Base-by-base conservation (phyloP, 2,888 invertebrate species). In the Linnaemya vulpina region DNA sequence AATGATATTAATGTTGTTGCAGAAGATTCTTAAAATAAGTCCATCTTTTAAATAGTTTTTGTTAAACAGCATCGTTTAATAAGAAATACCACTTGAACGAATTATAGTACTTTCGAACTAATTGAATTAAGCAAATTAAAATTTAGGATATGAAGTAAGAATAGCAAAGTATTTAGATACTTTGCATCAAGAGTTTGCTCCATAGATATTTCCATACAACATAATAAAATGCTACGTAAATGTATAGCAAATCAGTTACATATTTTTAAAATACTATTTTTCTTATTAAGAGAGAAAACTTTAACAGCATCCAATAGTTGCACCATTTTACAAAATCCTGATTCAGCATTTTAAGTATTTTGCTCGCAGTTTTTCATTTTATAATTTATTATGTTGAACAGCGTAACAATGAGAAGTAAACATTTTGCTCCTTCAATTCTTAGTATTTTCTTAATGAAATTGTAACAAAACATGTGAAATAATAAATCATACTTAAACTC, bases 1-100 rank as follows among this genome's bases (percentile, higher is more conserved):
- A 87, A 87, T 88, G 87, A 84, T 82, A 55, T 82, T 63, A 71
- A 80, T 1, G 15, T 70, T 51, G 30, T n/a, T 30, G 15, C 25
- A 17, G 35, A 62, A 38, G 10, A 60, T 8, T 38, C 38, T 0
- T 20, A 62, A 38, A 20, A 38, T 40, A 40, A 10, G 7, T 30
- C 30, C 30, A 30, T 58, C n/a, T 58, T 15, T 9, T 8, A 25
- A 15, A 30, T 30, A 30, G 30, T 30, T 30, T 30, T 30, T 30
- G 30, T 30, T 30, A 30, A 30, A 30, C 30, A 3, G 30, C 30
- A 30, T 3, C 30, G 30, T 30, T 30, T 30, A 30, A 30, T n/a
- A n/a, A n/a, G n/a, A 30, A 30, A 30, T 30, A 30, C 30, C 30
- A 30, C 30, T 30, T 30, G 30, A 30, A 30, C 2, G 30, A 30